phyloP scores from a whole-genome alignment of 2,113 vertebrate species.

The Macaca mulatta region DNA sequence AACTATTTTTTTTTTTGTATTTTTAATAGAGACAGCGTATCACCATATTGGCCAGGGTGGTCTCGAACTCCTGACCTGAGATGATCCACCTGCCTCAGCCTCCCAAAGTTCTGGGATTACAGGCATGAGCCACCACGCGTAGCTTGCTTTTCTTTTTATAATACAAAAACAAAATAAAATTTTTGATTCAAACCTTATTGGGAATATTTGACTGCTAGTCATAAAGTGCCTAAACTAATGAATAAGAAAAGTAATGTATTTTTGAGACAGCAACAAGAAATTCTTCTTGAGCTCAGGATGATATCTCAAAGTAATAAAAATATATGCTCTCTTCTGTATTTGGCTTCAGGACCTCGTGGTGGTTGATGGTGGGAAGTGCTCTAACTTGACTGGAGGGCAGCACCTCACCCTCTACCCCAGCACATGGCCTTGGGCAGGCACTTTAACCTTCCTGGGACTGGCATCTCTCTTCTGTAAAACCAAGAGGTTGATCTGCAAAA shows the following conservation, averaged over 20 bases:
- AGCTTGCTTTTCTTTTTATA: background rate
- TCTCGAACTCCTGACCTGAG: too few relatives aligned
- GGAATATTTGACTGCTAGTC: background rate
- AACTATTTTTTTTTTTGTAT: too few relatives aligned
- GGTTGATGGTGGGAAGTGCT: rapidly evolving
- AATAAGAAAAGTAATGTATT: background rate
- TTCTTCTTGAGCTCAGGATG: background rate
- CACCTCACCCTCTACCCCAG: background rate
- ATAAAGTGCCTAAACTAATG: background rate
- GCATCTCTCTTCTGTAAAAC: background rate
- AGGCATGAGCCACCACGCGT: too few relatives aligned
- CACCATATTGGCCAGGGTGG: too few relatives aligned
- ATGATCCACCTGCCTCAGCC: too few relatives aligned
- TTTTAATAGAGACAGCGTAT: too few relatives aligned
- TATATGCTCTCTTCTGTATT: background rate
- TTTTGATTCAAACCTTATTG: background rate
- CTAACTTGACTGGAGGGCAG: too few relatives aligned
- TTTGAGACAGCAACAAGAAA: background rate
- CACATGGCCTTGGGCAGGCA: background rate
- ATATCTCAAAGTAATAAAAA: background rate
- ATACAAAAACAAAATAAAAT: background rate
- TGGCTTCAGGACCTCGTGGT: background rate
- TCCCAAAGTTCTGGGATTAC: too few relatives aligned
- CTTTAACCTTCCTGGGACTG: background rate
- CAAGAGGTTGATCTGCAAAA: background rate